Evolutionary conservation across 2,888 invertebrate species (phyloP).

Genomic region (Julus scandinavius): DNA sequence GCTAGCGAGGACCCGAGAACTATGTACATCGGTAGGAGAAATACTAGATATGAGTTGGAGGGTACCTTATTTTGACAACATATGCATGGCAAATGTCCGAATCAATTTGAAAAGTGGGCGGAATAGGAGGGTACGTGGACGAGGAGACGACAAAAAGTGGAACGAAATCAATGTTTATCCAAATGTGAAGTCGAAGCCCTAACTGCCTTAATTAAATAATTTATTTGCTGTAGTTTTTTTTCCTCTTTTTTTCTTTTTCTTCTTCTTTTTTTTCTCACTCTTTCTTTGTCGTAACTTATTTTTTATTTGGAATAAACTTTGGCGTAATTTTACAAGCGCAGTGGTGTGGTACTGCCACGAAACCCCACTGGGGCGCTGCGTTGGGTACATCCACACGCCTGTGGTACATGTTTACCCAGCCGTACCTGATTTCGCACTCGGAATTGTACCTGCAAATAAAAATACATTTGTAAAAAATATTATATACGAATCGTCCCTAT

Average conservation of each 20-base stretch:
- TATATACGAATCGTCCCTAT: neutral
- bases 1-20: conserved; percentile 34
- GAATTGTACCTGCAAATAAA: conserved; percentile 56
- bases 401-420: conserved; percentile 59
- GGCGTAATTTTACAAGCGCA: conserved; percentile 62
- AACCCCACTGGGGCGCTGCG: conserved; percentile 61
- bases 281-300: neutral
- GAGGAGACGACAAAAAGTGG: conserved; percentile 36
- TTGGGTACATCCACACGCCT: conserved; percentile 59
- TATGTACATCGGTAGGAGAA: conserved; percentile 21
- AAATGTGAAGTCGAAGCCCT: conserved; percentile 44
- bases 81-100: conserved; percentile 32
- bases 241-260: neutral
- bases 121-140: conserved; percentile 25
- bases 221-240: conserved; percentile 37
- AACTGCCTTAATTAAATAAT: neutral
- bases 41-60: neutral
- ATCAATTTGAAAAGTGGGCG: conserved; percentile 14
- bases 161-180: conserved; percentile 37
- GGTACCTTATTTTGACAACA: conserved; percentile 19
- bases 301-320: conserved; percentile 56
- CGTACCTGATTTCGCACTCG: conserved; percentile 59
- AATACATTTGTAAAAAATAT: too few species aligned
- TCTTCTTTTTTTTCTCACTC: neutral
- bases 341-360: conserved; percentile 61